Evolutionary conservation across 2,888 invertebrate genomes (phyloP).

Genomic region (Catocala sponsa): DNA sequence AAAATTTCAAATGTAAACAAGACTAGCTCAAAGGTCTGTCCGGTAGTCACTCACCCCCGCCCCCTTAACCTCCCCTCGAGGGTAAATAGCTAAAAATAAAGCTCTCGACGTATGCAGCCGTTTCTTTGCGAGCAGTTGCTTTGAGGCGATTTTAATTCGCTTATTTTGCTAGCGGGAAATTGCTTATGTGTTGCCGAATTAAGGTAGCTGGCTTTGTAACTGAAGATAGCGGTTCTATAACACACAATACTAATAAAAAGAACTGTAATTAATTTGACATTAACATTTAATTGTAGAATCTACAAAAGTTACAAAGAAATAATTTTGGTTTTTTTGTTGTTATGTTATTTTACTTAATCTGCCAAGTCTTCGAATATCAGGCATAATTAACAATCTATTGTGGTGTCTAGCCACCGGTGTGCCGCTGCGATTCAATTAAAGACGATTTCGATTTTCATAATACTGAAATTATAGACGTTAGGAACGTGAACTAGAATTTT

Average conservation of each 20-base stretch:
- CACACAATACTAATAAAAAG: too few relatives aligned
- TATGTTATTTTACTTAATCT: too few relatives aligned
- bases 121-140: slow-evolving; percentile 81
- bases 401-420: too few relatives aligned
- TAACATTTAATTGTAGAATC: too few relatives aligned
- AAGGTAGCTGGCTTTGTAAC: slow-evolving; percentile 48
- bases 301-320: too few relatives aligned
- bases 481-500: too few relatives aligned
- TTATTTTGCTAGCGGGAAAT: slow-evolving; percentile 79
- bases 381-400: too few relatives aligned
- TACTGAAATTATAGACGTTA: too few relatives aligned
- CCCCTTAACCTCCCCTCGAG: slow-evolving; percentile 41
- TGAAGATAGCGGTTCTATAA: slow-evolving; percentile 21
- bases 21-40: slow-evolving; percentile 73
- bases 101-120: slow-evolving; percentile 68
- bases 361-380: neutral
- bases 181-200: slow-evolving; percentile 77
- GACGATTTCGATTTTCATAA: too few relatives aligned
- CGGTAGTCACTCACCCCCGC: slow-evolving; percentile 61
- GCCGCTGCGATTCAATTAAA: too few relatives aligned
- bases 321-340: too few relatives aligned
- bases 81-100: slow-evolving; percentile 79
- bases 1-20: slow-evolving; percentile 49
- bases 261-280: too few relatives aligned
- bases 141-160: slow-evolving; percentile 85